A percentile compares a stretch with the other conserved stretches of the same genome.
phyloP scores from a whole-genome alignment of 1,140 invertebrate species.

The Notospermus geniculatus region DNA sequence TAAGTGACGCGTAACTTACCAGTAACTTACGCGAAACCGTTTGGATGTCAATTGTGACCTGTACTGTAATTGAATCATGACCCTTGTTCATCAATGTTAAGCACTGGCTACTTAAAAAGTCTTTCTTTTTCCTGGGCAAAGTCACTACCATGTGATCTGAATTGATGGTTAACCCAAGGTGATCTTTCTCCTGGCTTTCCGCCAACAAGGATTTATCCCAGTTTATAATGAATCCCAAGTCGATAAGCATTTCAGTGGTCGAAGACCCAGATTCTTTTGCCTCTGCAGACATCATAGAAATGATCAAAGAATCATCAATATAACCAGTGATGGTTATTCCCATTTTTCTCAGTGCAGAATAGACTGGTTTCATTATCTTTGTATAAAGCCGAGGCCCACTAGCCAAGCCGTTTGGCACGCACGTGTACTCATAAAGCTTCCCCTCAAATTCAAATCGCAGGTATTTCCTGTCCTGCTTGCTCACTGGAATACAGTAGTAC shows the following conservation, averaged over 20 bases:
- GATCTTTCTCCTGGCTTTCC: no score
- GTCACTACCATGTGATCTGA: conserved; percentile 23
- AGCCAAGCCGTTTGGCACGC: conserved; percentile 25
- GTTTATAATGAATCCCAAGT: no score
- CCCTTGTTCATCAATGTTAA: no score
- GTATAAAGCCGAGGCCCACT: conserved; percentile 14
- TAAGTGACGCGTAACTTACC: no score
- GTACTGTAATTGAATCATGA: not conserved
- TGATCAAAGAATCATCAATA: conserved; percentile 11
- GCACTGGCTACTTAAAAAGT: conserved; percentile 15
- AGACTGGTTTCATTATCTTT: conserved; percentile 20
- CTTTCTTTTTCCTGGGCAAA: conserved; percentile 18
- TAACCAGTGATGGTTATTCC: conserved; percentile 3
- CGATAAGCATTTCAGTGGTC: no score
- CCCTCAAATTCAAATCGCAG: conserved; percentile 20
- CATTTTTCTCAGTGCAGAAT: conserved; percentile 6
- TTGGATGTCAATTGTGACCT: no score
- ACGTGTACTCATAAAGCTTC: conserved; percentile 19
- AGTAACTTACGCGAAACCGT: no score
- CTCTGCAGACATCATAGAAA: no score
- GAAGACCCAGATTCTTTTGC: no score
- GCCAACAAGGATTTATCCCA: no score
- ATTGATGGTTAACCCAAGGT: conserved; percentile 24
- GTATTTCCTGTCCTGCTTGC: conserved; percentile 16
- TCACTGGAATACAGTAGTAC: conserved; percentile 22